Evolutionary conservation across 2,113 vertebrate species (phyloP).

Genomic region (Hyperopisus bebe): DNA sequence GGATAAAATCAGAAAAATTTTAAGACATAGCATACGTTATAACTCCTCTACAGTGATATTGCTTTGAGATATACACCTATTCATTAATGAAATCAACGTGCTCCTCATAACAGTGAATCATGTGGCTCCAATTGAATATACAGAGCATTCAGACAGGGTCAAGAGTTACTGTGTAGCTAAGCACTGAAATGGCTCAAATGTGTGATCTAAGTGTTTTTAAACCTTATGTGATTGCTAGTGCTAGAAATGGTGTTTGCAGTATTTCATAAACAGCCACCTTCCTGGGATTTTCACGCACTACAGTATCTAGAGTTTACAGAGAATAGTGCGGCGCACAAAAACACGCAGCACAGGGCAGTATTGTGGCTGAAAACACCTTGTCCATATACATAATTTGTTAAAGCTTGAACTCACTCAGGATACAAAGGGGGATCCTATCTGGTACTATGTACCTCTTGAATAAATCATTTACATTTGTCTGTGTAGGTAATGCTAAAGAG

Average conservation of each 20-base stretch:
- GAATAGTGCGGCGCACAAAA: background rate
- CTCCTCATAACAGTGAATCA: background rate
- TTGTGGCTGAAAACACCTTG: background rate
- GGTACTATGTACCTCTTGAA: background rate
- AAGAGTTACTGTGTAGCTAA: background rate
- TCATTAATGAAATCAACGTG: background rate
- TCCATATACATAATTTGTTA: background rate
- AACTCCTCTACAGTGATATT: background rate
- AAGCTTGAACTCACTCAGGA: background rate
- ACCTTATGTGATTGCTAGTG: background rate
- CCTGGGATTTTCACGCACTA: background rate
- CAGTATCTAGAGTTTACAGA: background rate
- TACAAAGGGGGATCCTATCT: background rate
- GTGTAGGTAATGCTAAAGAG: background rate
- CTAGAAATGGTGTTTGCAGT: background rate
- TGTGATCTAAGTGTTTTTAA: background rate
- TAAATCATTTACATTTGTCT: background rate
- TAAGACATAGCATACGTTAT: background rate
- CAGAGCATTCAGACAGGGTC: background rate
- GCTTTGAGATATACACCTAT: background rate
- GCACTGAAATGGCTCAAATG: background rate
- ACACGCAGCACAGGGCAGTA: background rate
- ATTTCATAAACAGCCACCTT: background rate
- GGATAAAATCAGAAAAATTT: background rate
- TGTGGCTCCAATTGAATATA: background rate